These are phyloP conservation scores for Carcina quercana DNA, from an alignment of 2,888 invertebrate species.

Conservation along the genomic window DNA sequence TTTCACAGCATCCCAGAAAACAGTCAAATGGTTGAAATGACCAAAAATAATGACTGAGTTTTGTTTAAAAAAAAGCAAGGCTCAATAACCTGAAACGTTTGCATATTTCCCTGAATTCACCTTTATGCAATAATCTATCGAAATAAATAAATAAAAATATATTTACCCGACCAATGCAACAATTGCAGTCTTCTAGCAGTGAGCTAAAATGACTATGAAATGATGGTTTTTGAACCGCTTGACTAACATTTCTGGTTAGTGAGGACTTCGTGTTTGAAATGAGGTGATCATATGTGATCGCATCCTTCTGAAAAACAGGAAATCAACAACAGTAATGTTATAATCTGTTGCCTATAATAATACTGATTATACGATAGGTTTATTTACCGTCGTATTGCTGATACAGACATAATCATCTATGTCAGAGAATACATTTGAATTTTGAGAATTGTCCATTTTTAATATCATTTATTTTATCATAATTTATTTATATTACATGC, in stretches of 20 bases:
- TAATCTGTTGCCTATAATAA: too few relatives aligned
- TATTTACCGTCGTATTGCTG: too few relatives aligned
- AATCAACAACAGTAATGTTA: too few relatives aligned
- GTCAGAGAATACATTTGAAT: slow-evolving; percentile 40
- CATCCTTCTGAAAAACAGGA: slow-evolving; percentile 35
- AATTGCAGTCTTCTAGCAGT: slow-evolving; percentile 36
- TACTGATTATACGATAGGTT: too few relatives aligned
- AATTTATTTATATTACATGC: background rate
- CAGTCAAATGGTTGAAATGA: too few relatives aligned
- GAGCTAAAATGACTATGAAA: slow-evolving; percentile 29
- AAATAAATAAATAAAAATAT: background rate
- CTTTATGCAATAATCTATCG: too few relatives aligned
- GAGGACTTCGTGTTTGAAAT: slow-evolving; percentile 34
- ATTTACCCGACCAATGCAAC: slow-evolving; percentile 43
- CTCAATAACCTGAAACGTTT: too few relatives aligned
- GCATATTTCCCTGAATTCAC: too few relatives aligned
- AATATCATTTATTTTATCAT: background rate
- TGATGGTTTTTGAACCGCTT: slow-evolving; percentile 21
- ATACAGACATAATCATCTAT: too few relatives aligned
- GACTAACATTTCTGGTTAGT: slow-evolving; percentile 17
- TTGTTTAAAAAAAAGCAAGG: too few relatives aligned
- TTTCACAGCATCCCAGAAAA: too few relatives aligned
- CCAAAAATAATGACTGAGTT: too few relatives aligned
- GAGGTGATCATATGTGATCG: slow-evolving; percentile 29
- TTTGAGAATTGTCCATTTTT: slow-evolving; percentile 53